phyloP scores from a whole-genome alignment of 2,797 vertebrate species.

The Sylvilagus floridanus region DNA sequence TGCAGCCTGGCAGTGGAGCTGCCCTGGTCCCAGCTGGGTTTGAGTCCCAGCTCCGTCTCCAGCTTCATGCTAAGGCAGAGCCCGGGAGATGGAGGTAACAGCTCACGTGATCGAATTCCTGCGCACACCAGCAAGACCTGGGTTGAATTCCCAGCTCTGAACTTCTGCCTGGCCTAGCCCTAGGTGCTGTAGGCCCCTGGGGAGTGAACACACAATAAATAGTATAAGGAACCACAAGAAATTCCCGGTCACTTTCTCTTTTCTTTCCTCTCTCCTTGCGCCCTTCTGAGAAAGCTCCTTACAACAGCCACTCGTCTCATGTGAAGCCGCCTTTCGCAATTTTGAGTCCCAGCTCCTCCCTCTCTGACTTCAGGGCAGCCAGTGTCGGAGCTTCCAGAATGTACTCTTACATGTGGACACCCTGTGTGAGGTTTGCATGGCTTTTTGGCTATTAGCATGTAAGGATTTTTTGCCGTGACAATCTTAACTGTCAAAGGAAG shows the following conservation, averaged over 20 bases:
- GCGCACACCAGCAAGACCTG: too few species aligned
- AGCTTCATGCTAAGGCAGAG: too few species aligned
- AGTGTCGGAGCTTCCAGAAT: not conserved
- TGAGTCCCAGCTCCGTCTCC: too few species aligned
- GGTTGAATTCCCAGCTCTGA: too few species aligned
- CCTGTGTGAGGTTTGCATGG: not conserved
- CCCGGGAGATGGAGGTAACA: too few species aligned
- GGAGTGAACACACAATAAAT: too few species aligned
- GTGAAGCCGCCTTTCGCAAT: not conserved
- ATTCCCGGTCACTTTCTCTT: not conserved
- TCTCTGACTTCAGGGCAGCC: not conserved
- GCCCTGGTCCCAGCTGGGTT: too few species aligned
- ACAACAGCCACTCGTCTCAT: too few species aligned
- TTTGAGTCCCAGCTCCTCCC: not conserved
- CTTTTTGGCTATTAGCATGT: not conserved
- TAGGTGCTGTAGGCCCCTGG: too few species aligned
- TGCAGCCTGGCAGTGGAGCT: too few species aligned
- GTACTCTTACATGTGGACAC: not conserved
- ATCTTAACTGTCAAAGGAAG: constrained; percentile 29
- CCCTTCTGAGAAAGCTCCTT: not conserved
- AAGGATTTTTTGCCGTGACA: constrained; percentile 26
- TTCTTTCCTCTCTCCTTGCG: not conserved
- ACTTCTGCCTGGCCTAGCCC: too few species aligned
- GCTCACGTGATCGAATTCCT: too few species aligned
- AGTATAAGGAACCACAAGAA: not conserved